Conservation (phyloP, 2,797 vertebrate species). For the Danio kyathit region DNA sequence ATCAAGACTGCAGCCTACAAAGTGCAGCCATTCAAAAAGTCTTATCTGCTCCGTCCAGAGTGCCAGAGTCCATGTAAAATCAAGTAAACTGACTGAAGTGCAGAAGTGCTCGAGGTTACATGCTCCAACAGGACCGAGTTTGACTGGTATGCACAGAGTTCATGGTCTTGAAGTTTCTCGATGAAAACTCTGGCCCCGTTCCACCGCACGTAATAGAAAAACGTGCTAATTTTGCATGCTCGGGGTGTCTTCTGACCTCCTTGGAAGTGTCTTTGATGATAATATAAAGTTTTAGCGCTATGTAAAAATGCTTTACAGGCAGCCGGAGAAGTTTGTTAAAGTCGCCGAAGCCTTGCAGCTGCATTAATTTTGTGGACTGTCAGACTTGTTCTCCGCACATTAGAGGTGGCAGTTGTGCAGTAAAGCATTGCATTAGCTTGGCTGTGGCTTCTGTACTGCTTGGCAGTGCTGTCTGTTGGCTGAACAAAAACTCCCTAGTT, state of each 20-base stretch:
- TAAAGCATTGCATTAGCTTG: slow-evolving; percentile 43
- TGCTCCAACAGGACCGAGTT: slow-evolving; percentile 76
- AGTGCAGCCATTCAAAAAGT: not conserved
- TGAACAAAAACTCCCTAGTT: slow-evolving; percentile 9
- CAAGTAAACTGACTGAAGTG: not conserved
- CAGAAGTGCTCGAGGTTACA: slow-evolving; percentile 50
- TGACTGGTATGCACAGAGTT: slow-evolving; percentile 72
- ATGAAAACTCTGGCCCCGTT: slow-evolving; percentile 61
- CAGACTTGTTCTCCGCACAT: slow-evolving; percentile 2
- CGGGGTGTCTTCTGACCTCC: slow-evolving; percentile 15
- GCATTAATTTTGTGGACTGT: slow-evolving; percentile 43
- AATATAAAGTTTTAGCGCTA: slow-evolving; percentile 14
- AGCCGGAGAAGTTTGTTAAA: slow-evolving; percentile 21
- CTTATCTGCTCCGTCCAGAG: slow-evolving; percentile 35
- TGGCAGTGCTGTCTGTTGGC: slow-evolving; percentile 37
- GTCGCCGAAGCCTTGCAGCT: slow-evolving; percentile 19
- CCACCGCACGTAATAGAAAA: slow-evolving; percentile 56
- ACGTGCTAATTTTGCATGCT: slow-evolving; percentile 4
- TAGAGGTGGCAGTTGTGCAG: slow-evolving; percentile 38
- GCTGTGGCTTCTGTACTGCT: slow-evolving; percentile 7
- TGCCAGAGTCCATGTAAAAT: slow-evolving; percentile 1
- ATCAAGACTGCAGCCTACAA: not conserved
- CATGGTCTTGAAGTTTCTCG: slow-evolving; percentile 53
- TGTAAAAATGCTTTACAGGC: slow-evolving; percentile 27
- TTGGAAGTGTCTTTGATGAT: not conserved